These are phyloP conservation scores for Perccottus glenii DNA, from an alignment of 2,113 vertebrate genomes.

Conservation along the genomic window DNA sequence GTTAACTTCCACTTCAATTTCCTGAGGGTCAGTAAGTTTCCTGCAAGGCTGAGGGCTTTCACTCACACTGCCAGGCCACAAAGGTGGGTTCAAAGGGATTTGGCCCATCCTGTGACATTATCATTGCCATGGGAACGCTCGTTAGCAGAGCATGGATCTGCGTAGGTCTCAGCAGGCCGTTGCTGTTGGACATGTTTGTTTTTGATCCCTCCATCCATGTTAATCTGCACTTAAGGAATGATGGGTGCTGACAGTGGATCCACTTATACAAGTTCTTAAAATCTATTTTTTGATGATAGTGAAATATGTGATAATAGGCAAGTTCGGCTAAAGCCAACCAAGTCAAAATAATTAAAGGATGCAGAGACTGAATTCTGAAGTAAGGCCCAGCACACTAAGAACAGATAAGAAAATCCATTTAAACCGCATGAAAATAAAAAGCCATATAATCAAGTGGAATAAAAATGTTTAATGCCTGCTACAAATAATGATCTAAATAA, in stretches of 20 bases:
- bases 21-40: slow-evolving; percentile 57
- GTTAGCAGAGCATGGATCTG: slow-evolving; percentile 52
- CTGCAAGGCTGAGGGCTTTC: slow-evolving; percentile 50
- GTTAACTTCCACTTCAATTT: slow-evolving; percentile 64
- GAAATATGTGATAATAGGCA: too few relatives aligned
- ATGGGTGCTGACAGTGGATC: neutral
- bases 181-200: slow-evolving; percentile 44
- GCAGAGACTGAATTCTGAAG: too few relatives aligned
- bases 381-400: too few relatives aligned
- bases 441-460: too few relatives aligned
- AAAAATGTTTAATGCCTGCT: too few relatives aligned
- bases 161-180: slow-evolving; percentile 32
- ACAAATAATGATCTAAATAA: too few relatives aligned
- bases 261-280: neutral
- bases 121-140: slow-evolving; percentile 60
- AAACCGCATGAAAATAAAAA: too few relatives aligned
- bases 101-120: slow-evolving; percentile 37
- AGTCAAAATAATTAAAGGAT: too few relatives aligned
- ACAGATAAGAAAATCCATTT: too few relatives aligned
- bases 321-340: too few relatives aligned
- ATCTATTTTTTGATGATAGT: neutral
- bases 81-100: slow-evolving; percentile 48
- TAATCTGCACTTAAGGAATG: slow-evolving; percentile 27
- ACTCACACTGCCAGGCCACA: slow-evolving; percentile 55
- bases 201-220: slow-evolving; percentile 29